These are phyloP conservation scores for Drosophila leonis DNA, from an alignment of 2,888 invertebrate species.

Conservation along the genomic window DNA sequence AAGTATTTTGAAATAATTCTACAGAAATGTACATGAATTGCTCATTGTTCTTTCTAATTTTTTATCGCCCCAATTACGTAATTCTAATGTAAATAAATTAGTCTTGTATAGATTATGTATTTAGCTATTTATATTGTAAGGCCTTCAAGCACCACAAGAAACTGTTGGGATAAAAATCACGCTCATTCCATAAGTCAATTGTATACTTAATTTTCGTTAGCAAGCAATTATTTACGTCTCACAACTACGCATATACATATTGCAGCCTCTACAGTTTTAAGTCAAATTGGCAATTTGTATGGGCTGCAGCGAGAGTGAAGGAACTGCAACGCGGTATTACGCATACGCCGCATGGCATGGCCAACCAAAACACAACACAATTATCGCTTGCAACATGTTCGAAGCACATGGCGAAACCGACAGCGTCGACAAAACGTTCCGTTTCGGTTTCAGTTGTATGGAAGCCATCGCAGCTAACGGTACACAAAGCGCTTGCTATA, in stretches of 20 bases:
- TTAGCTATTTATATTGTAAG: background rate
- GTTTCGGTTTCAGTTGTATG: constrained; percentile 66
- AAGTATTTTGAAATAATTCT: background rate
- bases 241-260: background rate
- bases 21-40: background rate
- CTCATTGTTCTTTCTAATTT: background rate
- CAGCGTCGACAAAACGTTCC: constrained; percentile 43
- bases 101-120: background rate
- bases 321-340: constrained; percentile 32
- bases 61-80: background rate
- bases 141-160: background rate
- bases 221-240: background rate
- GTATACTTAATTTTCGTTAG: constrained; percentile 3
- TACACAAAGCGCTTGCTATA: constrained; percentile 53
- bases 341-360: constrained; percentile 44
- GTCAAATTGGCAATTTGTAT: constrained; percentile 47
- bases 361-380: constrained; percentile 75
- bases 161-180: background rate
- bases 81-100: background rate
- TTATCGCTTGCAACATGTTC: constrained; percentile 59
- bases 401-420: constrained; percentile 63
- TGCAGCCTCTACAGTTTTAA: constrained; percentile 7
- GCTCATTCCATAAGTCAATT: background rate
- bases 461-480: constrained; percentile 74
- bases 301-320: constrained; percentile 39